Evolutionary conservation across 2,888 invertebrate species (phyloP), one percentile per base, ranked within the genome.

Genomic region (Scaptodrosophila latifasciaeformis): DNA sequence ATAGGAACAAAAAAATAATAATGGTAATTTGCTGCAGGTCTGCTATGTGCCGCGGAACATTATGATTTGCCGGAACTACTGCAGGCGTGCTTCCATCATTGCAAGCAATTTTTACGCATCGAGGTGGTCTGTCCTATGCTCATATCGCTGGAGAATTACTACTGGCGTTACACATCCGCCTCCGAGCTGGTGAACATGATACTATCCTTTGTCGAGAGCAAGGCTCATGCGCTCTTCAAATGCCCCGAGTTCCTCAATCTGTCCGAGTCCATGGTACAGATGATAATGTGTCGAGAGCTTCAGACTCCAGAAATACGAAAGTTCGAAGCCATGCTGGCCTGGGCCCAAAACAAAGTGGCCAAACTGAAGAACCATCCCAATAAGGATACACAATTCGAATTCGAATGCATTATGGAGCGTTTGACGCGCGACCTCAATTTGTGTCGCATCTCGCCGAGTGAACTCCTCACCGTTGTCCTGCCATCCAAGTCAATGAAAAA

Each of bases 131-230:
- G 96, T 87, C 92, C 92, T 66, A 96, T 96, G 96, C 89, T 96
- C 52, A 94, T 94, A 86, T 93, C 95, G 37, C 87, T 96, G 84
- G 96, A 96, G 86, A 96, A 96, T 86, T 96, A 96, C 87, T 96
- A 95, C 86, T 96, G 96, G 96, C 91, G 96, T 62, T 96, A 96
- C 86, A 96, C 95, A 29, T 96, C 96, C 53, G 96, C 96, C 42
- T 94, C 95, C 19, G 96, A 96, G 86, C 88, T 96, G 80, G 96
- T 96, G 65, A 96, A 96, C 87, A 96, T 96, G 95, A 96, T 96
- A 75, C 88, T 96, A 59, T 93, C 94, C 17, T 96, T 94, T 86
- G 93, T 94, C 44, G 96, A 96, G 86, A 93, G 94, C 59, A 90
- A 95, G 79, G 94, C 96, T 6, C 92, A 92, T 75, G 92, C 93